Percentiles rank a stretch among this genome's conserved stretches.
Evolutionary conservation across 2,113 vertebrate genomes (phyloP).

Genomic region (Channa maculata): DNA sequence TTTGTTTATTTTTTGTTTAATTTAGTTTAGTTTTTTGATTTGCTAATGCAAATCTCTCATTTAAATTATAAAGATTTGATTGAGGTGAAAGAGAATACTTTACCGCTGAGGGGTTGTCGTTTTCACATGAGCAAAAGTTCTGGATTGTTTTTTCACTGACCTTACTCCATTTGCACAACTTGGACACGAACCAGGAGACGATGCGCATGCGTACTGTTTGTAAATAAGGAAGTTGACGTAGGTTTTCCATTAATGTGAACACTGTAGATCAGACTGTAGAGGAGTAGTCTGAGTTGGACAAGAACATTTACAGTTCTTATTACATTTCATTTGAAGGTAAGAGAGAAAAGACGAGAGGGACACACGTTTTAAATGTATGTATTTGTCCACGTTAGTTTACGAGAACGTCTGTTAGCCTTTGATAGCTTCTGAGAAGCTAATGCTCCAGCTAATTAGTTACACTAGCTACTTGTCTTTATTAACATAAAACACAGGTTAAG

Average conservation of each 20-base stretch:
- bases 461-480: too few relatives aligned
- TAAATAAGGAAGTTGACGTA: slow-evolving; percentile 58
- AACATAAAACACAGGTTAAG: too few relatives aligned
- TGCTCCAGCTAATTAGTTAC: slow-evolving; percentile 49
- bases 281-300: not conserved
- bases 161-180: too few relatives aligned
- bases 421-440: slow-evolving; percentile 26
- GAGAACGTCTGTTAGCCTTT: not conserved
- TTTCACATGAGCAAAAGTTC: too few relatives aligned
- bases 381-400: not conserved
- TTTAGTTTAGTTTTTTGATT: too few relatives aligned
- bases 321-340: slow-evolving; percentile 39
- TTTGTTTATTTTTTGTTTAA: too few relatives aligned
- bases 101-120: too few relatives aligned
- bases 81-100: too few relatives aligned
- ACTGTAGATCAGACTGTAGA: not conserved
- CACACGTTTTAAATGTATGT: not conserved
- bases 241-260: slow-evolving; percentile 20
- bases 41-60: too few relatives aligned
- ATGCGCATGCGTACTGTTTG: slow-evolving; percentile 57
- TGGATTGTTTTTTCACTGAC: too few relatives aligned
- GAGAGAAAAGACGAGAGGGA: not conserved
- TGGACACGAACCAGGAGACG: not conserved
- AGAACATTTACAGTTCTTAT: not conserved
- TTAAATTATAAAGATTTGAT: too few relatives aligned